Evolutionary conservation across 2,888 invertebrate genomes (phyloP).

Genomic region (Julus scanicus): DNA sequence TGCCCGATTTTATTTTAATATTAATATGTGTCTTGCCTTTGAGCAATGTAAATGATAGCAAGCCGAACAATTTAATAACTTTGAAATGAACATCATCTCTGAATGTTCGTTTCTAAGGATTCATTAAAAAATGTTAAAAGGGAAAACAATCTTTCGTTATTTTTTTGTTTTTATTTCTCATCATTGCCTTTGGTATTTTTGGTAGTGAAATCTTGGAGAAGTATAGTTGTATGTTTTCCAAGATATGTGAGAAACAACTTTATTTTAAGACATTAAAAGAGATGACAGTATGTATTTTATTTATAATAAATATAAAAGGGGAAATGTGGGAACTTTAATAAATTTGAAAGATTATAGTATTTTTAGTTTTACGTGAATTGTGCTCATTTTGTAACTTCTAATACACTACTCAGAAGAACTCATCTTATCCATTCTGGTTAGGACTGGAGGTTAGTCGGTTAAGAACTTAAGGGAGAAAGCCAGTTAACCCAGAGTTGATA

Average conservation of each 20-base stretch:
- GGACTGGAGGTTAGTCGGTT: too few species aligned
- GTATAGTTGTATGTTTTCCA: neutral
- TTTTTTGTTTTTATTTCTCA: neutral
- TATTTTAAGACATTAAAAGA: neutral
- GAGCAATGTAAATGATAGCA: neutral
- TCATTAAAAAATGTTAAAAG: conserved; percentile 13
- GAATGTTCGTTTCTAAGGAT: neutral
- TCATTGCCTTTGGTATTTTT: neutral
- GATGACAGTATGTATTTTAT: neutral
- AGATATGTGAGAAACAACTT: neutral
- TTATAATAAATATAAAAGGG: too few species aligned
- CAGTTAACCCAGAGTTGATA: too few species aligned
- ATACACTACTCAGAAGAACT: too few species aligned
- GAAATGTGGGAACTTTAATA: too few species aligned
- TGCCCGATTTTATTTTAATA: conserved; percentile 11
- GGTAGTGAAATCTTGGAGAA: neutral
- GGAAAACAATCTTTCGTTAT: neutral
- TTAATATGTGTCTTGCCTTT: neutral
- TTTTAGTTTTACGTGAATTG: too few species aligned
- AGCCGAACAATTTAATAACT: neutral
- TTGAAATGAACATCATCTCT: neutral
- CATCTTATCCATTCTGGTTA: too few species aligned
- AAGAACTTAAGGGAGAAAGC: too few species aligned
- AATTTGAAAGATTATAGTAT: too few species aligned
- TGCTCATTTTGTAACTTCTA: too few species aligned